phyloP scores from a whole-genome alignment of 2,113 vertebrate species.

The Bubo bubo region DNA sequence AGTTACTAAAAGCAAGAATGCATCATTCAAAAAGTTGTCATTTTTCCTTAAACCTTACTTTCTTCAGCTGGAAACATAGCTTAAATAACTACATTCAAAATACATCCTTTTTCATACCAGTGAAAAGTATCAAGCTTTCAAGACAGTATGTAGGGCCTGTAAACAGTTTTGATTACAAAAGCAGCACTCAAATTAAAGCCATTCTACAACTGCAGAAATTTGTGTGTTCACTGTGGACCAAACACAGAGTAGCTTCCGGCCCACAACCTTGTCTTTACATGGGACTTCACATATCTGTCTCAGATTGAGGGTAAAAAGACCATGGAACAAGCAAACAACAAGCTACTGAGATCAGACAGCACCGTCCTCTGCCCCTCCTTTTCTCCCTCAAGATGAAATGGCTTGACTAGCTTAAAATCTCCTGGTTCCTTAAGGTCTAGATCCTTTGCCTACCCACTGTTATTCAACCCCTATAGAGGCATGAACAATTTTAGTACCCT shows the following conservation, averaged over 20 bases:
- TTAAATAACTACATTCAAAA: neutral
- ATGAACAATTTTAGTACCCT: neutral
- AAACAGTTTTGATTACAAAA: neutral
- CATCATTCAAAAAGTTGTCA: neutral
- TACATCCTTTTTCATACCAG: neutral
- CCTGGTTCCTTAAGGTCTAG: neutral
- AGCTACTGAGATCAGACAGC: neutral
- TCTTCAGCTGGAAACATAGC: neutral
- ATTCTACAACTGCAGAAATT: neutral
- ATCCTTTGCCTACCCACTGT: neutral
- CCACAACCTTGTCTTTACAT: neutral
- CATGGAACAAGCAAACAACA: neutral
- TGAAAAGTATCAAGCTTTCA: neutral
- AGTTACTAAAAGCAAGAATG: neutral
- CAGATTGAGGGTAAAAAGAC: neutral
- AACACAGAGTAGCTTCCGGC: neutral
- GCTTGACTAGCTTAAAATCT: neutral
- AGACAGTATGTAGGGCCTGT: neutral
- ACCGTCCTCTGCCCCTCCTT: rapidly evolving
- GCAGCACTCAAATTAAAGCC: neutral
- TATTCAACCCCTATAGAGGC: neutral
- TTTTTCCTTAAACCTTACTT: neutral
- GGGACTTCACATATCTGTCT: neutral
- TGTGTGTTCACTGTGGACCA: neutral
- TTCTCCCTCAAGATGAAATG: neutral